Conservation (phyloP, 37 sponge, comb jelly and placozoan species). For the Ianthella basta region DNA sequence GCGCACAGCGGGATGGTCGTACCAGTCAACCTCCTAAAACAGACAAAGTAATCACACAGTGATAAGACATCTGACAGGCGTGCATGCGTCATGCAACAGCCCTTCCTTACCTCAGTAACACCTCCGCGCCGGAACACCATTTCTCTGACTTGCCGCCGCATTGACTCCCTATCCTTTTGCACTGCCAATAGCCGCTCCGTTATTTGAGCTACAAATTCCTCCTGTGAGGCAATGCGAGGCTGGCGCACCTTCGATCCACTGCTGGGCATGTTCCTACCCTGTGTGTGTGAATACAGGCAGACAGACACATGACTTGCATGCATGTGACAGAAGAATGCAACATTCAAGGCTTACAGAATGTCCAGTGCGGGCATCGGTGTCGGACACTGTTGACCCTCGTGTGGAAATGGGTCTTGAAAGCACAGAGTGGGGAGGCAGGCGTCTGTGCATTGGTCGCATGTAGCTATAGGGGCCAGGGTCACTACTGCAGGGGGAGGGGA, state of each 20-base stretch:
- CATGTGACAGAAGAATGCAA: neutral
- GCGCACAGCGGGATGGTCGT: conserved; percentile 55
- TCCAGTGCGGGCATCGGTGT: conserved; percentile 24
- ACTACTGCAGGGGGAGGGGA: conserved; percentile 25
- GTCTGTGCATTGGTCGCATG: no score
- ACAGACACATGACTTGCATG: neutral
- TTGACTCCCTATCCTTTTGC: conserved; percentile 45
- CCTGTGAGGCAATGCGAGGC: conserved; percentile 23
- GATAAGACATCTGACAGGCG: no score
- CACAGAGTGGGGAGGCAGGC: conserved; percentile 12
- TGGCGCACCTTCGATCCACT: neutral
- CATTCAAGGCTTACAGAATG: neutral
- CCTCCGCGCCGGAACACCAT: neutral
- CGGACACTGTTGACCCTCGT: conserved; percentile 38
- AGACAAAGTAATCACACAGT: neutral
- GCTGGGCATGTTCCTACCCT: neutral
- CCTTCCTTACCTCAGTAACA: no score
- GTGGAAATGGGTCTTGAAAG: conserved; percentile 30
- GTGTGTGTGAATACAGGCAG: neutral
- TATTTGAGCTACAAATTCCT: conserved; percentile 54
- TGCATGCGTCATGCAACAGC: no score
- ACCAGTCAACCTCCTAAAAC: conserved; percentile 73
- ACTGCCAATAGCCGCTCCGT: conserved; percentile 64
- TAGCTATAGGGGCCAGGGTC: conserved; percentile 1
- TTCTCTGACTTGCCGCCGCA: conserved; percentile 50